Conservation (phyloP, 1,140 invertebrate species). For the Papilio machaon region DNA sequence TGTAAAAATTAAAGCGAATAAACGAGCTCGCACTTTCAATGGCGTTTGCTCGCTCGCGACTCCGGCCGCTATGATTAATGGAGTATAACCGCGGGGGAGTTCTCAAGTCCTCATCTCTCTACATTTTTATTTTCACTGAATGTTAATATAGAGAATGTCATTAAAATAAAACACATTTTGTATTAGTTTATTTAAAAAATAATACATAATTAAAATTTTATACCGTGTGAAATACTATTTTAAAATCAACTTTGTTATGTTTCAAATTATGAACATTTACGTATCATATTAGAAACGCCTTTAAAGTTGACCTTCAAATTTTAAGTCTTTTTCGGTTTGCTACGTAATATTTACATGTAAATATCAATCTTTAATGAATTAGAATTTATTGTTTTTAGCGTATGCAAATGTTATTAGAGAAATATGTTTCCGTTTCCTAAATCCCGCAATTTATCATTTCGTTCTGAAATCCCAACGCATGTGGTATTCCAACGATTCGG, state of each 20-base stretch:
- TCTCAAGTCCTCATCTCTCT: neutral
- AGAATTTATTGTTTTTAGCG: neutral
- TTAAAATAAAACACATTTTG: neutral
- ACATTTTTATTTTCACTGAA: neutral
- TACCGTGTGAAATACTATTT: too few species aligned
- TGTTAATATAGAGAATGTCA: neutral
- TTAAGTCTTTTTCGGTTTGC: too few species aligned
- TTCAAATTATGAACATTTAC: too few species aligned
- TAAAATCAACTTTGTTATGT: too few species aligned
- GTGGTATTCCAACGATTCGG: neutral
- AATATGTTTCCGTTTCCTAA: neutral
- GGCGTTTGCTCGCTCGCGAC: neutral
- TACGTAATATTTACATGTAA: too few species aligned
- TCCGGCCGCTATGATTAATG: conserved; percentile 20
- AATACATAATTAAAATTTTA: neutral
- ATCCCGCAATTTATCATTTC: neutral
- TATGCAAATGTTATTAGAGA: neutral
- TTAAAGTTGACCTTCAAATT: too few species aligned
- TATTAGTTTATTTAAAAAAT: neutral
- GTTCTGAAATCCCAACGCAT: neutral
- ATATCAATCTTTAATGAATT: too few species aligned
- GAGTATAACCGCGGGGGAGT: neutral
- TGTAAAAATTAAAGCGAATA: neutral
- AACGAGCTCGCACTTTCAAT: neutral
- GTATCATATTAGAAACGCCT: too few species aligned